Evolutionary conservation across 2,888 invertebrate genomes (phyloP).

Genomic region (Eilema depressum): DNA sequence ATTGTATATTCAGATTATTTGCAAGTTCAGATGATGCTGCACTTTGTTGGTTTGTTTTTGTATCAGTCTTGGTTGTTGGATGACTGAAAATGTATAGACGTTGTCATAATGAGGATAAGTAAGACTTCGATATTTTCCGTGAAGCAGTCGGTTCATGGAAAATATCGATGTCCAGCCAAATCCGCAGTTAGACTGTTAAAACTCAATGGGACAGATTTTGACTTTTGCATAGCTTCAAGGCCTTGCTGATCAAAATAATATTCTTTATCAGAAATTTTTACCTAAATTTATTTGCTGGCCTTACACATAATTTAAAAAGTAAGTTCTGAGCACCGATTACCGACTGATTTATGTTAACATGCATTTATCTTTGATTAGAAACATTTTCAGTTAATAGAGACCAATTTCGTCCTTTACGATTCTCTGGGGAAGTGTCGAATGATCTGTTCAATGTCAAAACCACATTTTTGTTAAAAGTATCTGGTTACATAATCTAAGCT

Average conservation of each 20-base stretch:
- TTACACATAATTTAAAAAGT: not conserved
- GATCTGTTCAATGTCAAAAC: constrained; percentile 20
- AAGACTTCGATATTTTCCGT: too few species aligned
- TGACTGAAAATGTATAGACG: not conserved
- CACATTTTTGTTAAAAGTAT: constrained; percentile 15
- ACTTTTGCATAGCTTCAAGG: too few species aligned
- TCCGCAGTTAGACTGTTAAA: too few species aligned
- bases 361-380: constrained; percentile 18
- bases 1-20: not conserved
- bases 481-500: not conserved
- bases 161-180: too few species aligned
- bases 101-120: too few species aligned
- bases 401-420: constrained; percentile 13
- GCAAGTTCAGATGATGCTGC: not conserved
- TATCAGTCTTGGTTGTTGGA: not conserved
- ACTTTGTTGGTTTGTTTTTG: not conserved
- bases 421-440: constrained; percentile 12
- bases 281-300: not conserved
- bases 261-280: not conserved
- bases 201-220: too few species aligned
- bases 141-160: too few species aligned
- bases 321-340: not conserved
- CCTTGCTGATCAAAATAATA: not conserved
- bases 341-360: constrained; percentile 1
- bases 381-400: constrained; percentile 21